Evolutionary conservation across 2,888 invertebrate species (phyloP), one percentile per base, ranked within the genome.

Genomic region (Ormyrus rosae): DNA sequence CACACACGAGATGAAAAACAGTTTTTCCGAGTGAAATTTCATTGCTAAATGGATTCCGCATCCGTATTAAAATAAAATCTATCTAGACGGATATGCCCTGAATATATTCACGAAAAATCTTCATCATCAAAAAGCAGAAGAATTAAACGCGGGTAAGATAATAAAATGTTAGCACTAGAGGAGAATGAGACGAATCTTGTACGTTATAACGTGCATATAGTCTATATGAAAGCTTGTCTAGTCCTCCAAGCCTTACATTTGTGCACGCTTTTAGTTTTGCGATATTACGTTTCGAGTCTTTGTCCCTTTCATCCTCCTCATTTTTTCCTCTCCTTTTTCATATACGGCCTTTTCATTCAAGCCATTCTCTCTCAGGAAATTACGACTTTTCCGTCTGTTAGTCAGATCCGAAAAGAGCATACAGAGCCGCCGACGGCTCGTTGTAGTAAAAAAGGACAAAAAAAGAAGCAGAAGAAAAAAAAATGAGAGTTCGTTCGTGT

Each of bases 301-400:
- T 74, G 69, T 74, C 50, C 63, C 51, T 61, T 74, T 64, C 56
- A 55, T 79, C 50, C 60, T 46, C n/a, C 50, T n/a, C 64, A 51
- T 48, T n/a, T 58, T 19, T 19, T 50, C 7, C 45, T 50, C 63
- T 60, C 60, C 1, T 50, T 64, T 53, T 51, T 64, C 56, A 50
- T 51, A 34, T n/a, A 61, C 53, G 46, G 55, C 55, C 61, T 79
- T 73, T 79, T 79, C 72, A 78, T 78, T 70, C n/a, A 58, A 10
- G 8, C 45, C 55, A 10, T 71, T 70, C 55, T 51, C 53, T 65
- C 69, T 56, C 11, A 19, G 64, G 48, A 48, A 67, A 72, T 69
- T 60, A 56, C 73, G 51, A 68, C 56, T 79, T 70, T 73, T 79
- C 72, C 60, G 60, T 48, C 45, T 11, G 61, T 61, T 61, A 71